A percentile compares a stretch with the other conserved stretches of the same genome.
Evolutionary conservation across 2,888 invertebrate species (phyloP).

Genomic region (Gymnosoma rotundatum): DNA sequence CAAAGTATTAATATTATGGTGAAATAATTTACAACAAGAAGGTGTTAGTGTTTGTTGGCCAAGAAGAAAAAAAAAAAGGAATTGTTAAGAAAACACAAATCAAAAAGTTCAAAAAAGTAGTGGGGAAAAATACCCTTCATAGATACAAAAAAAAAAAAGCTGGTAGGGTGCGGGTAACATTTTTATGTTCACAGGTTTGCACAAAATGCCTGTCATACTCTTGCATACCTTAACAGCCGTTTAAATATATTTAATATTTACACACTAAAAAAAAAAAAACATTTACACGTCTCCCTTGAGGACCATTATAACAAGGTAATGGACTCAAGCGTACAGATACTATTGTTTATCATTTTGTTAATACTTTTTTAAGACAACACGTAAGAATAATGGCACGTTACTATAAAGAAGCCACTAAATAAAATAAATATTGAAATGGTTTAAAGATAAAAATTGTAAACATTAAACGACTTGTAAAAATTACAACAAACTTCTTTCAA

Average conservation of each 20-base stretch:
- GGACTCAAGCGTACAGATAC: slow-evolving; percentile 52
- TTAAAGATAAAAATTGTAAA: slow-evolving; percentile 16
- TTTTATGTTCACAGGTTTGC: slow-evolving; percentile 61
- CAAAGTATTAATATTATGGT: slow-evolving; percentile 65
- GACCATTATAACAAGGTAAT: slow-evolving; percentile 64
- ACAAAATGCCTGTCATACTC: background rate
- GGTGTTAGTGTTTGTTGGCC: slow-evolving; percentile 35
- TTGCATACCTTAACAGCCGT: slow-evolving; percentile 6
- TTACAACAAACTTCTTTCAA: background rate
- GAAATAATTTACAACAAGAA: slow-evolving; percentile 63
- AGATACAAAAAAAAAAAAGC: background rate
- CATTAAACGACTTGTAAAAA: slow-evolving; percentile 10
- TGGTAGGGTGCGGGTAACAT: slow-evolving; percentile 24
- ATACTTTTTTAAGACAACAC: slow-evolving; percentile 63
- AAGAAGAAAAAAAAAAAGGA: background rate
- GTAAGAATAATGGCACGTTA: slow-evolving; percentile 58
- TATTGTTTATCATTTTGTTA: slow-evolving; percentile 67
- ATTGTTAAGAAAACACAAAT: slow-evolving; percentile 54
- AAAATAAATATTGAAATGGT: slow-evolving; percentile 35
- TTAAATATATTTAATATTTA: slow-evolving; percentile 20
- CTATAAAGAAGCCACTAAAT: slow-evolving; percentile 10
- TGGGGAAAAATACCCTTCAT: slow-evolving; percentile 8
- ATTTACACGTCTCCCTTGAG: slow-evolving; percentile 58
- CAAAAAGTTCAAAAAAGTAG: slow-evolving; percentile 56
- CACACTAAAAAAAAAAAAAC: slow-evolving; percentile 13